Base-by-base conservation (phyloP, 2,888 invertebrate species). In the Sarcophaga subvicina region DNA sequence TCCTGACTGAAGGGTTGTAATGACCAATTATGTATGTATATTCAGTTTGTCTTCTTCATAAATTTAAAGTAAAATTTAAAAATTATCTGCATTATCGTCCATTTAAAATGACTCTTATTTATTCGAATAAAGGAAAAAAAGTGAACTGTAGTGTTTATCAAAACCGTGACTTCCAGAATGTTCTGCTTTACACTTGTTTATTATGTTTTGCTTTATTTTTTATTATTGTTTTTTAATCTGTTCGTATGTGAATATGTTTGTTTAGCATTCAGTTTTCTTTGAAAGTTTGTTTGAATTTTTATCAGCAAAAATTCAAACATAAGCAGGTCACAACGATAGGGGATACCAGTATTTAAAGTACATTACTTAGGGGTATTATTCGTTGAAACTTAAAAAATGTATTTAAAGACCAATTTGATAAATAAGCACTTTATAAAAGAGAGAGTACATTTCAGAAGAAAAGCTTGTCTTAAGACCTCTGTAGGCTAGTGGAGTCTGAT, bases 201-300 rank as follows among this genome's bases (percentile, higher is more conserved):
- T 37, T 37, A 37, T 37, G 0, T 37, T 37, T 37, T 37, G 6
- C 8, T 54, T 5, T 17, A 2, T 54, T 12, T 4, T 54, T 4
- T 54, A 2, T 49, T 49, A 1, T 12, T 12, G 0, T 49, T 3
- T 54, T 14, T 54, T 12, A 14, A 49, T 49, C 11, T 49, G 17
- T 54, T 4, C 54, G 17, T 14, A 14, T 49, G 14, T 49, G 14
- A 37, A 37, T 54, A 54, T 54, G 54, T 54, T 54, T 54, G 1
- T 54, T 54, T 54, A 54, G 54, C 12, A 54, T 54, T 14, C 12
- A 14, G 17, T 14, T 54, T 54, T 54, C 12, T 54, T 54, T 54
- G 69, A 47, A 47, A 47, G 49, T 69, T 47, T 22, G 14, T 22
- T 69, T 69, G 12, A 49, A 70, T 70, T 70, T 22, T 70, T 70